Evolutionary conservation across 2,888 invertebrate genomes (phyloP), one percentile per base, ranked within the genome.

Genomic region (Diarsia rubi): DNA sequence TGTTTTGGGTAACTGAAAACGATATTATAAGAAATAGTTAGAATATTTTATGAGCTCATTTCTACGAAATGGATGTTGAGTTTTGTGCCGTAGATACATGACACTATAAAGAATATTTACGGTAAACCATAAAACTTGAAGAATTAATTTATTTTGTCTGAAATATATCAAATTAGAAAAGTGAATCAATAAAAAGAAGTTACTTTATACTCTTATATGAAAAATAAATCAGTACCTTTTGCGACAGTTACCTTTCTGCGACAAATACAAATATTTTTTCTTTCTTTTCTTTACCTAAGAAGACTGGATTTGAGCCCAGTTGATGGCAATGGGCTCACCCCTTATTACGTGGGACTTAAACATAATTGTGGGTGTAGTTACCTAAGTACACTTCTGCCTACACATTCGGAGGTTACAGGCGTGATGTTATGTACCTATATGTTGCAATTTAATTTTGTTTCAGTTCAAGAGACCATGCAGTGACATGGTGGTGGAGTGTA

Each of bases 391-490:
- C 37, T 8, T 37, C 37, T 8, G 1, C 6, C 37, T 0, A 37
- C 6, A 5, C 37, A 0, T 37, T 37, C 37, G 37, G 6, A 8
- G 37, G 8, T 37, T 37, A 37, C 37, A 37, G 37, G 37, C 37
- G 37, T 37, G 37, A 37, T 37, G 37, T 37, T 37, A 37, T 37
- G 37, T n/a, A n/a, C n/a, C n/a, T 37, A 6, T 37, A 37, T 37
- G 8, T 37, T 2, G 24, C 16, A 57, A 27, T 27, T 19, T 16
- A 27, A 6, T 31, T 59, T 16, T 60, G 3, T 74, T 89, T 0
- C 83, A 95, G 95, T 86, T 95, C 2, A 92, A 90, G 54, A 94
- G 93, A 54, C 95, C 95, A 0, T 95, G 95, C 69, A 88, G 88
- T 0, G 83, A 91, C 0, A 78, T 95, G 24, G 52, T 94, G 27